A percentile compares a stretch with the other conserved stretches of the same genome.
phyloP scores from a whole-genome alignment of 2,797 vertebrate species.

The Clarias laeviceps region DNA sequence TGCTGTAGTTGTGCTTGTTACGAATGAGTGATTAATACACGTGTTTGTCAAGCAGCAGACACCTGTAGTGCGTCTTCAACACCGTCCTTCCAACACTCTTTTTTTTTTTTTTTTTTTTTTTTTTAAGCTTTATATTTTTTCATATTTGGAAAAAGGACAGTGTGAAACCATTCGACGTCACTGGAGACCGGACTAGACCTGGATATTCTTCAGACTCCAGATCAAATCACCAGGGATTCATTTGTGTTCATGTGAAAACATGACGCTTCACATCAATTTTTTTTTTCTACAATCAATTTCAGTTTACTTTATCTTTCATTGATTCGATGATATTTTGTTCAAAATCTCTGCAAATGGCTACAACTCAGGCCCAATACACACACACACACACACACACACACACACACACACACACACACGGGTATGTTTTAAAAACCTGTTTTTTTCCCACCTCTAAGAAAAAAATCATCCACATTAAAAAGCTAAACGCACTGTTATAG shows the following conservation, averaged over 20 bases:
- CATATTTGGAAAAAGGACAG: not conserved
- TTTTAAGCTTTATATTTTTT: not conserved
- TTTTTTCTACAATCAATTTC: not conserved
- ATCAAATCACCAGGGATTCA: not conserved
- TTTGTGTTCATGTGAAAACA: not conserved
- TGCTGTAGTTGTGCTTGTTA: not conserved
- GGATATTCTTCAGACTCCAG: not conserved
- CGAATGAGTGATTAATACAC: slow-evolving; percentile 28
- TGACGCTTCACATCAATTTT: not conserved
- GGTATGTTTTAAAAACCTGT: no score
- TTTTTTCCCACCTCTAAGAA: no score
- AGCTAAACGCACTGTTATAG: no score
- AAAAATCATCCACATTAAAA: no score
- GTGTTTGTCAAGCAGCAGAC: slow-evolving; percentile 74
- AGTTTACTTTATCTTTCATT: not conserved
- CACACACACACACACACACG: no score
- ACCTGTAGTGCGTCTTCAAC: slow-evolving; percentile 32
- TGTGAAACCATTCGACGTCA: not conserved
- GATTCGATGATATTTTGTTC: no score
- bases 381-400: no score
- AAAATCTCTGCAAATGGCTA: not conserved
- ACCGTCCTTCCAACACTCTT: not conserved
- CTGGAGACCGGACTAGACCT: not conserved
- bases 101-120: not conserved
- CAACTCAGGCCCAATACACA: no score